Base-by-base conservation (phyloP, 2,888 invertebrate genomes). In the Coelinius sp. region DNA sequence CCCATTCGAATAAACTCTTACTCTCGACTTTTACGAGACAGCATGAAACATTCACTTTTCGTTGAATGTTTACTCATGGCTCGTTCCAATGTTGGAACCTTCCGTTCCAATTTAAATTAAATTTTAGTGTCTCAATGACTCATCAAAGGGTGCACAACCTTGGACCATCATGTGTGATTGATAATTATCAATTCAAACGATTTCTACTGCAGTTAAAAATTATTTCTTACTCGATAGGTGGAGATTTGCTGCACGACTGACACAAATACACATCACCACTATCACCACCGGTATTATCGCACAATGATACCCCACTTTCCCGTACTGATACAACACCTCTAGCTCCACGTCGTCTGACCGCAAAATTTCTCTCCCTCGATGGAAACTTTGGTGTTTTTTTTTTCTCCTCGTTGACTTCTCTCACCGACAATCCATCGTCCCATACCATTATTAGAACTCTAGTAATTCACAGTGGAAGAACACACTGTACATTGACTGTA, bases 331-430 rank as follows among this genome's bases (percentile, higher is more conserved):
- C 73, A 62, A 78, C 77, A 44, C 80, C 78, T 68, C 83, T 74
- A 1, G 81, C 76, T 0, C 82, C 84, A 76, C 90, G 90, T 77
- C 93, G 90, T 68, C 92, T 88, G 52, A 93, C 91, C 44, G 93
- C 93, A 81, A 90, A 90, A 84, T 93, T 92, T 77, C 93, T 90
- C 82, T 93, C 93, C 52, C 93, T 89, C 0, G 92, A 92, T 0
- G 92, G 93, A 84, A 93, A 93, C 81, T 92, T 91, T 69, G 93
- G 92, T 52, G 90, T 90, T 79, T 90, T 90, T 78, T 90, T 81
- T 78, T 89, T 87, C 75, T 88, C 88, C 73, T 88, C 88, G 76
- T 78, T 80, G 74, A 86, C 80, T 66, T 84, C 85, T 69, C 79
- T 84, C 76, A 86, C 85, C 68, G 85, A 86, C 73, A 86, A 71